Percentiles rank a stretch among this genome's conserved stretches.
These are phyloP conservation scores for Myanophis thanlyinensis DNA, from an alignment of 2,113 vertebrate species.

Conservation along the genomic window DNA sequence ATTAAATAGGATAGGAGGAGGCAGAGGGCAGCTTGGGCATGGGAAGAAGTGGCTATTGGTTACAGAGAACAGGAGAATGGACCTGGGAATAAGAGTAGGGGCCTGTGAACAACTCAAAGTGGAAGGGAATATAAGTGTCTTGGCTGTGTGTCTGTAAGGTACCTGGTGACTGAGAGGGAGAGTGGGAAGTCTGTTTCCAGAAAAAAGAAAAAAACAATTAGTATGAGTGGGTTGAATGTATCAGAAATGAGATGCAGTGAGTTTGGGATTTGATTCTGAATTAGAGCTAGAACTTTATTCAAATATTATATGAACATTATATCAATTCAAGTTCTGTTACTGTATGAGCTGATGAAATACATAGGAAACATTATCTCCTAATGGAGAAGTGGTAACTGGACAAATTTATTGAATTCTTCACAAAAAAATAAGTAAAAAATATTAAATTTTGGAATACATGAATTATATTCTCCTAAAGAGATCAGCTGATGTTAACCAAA, in stretches of 20 bases:
- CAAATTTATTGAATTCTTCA: conserved; percentile 31
- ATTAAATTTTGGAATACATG: conserved; percentile 8
- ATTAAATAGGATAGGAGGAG: not conserved
- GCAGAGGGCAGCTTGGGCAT: not conserved
- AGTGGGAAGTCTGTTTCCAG: not conserved
- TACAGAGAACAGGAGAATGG: not conserved
- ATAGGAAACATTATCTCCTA: conserved; percentile 8
- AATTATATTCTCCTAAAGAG: conserved; percentile 45
- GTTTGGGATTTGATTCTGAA: not conserved
- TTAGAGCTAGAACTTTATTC: not conserved
- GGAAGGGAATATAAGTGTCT: not conserved
- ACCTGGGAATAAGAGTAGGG: not conserved
- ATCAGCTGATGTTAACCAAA: conserved; percentile 41
- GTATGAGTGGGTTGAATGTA: not conserved
- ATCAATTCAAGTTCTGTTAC: conserved; percentile 18
- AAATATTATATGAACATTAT: not conserved
- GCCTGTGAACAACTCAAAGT: not conserved
- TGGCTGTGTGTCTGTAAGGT: not conserved
- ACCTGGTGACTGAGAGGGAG: not conserved
- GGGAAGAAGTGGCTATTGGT: not conserved
- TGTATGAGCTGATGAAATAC: conserved; percentile 27
- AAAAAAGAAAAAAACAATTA: not conserved
- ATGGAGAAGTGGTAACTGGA: conserved; percentile 21
- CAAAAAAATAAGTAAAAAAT: conserved; percentile 45
- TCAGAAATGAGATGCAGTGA: not conserved